These are phyloP conservation scores for Phodopus roborovskii DNA, from an alignment of 2,113 vertebrate genomes.

Conservation along the genomic window DNA sequence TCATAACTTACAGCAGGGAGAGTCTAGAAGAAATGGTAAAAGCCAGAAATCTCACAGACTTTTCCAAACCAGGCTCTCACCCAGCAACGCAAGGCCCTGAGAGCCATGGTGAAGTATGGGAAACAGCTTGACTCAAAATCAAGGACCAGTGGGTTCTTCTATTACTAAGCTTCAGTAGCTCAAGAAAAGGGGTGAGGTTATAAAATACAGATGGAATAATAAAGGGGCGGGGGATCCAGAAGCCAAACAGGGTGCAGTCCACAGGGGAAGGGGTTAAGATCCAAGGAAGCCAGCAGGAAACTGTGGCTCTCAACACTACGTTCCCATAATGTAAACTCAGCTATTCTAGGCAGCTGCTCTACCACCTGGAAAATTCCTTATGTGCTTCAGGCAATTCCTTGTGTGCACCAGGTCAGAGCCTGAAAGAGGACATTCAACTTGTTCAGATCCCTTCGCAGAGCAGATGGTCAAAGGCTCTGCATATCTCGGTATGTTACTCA, in stretches of 20 bases:
- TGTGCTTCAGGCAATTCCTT: neutral
- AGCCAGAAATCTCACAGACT: neutral
- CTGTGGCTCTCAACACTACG: neutral
- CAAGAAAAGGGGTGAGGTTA: neutral
- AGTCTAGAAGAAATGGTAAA: constrained; percentile 3
- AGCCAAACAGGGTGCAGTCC: neutral
- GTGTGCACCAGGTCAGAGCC: neutral
- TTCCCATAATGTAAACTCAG: neutral
- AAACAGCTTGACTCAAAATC: neutral
- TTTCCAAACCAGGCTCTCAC: constrained; percentile 14
- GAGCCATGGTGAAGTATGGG: neutral
- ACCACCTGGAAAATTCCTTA: constrained; percentile 19
- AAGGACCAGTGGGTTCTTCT: neutral
- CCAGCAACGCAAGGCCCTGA: neutral
- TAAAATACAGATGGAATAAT: neutral
- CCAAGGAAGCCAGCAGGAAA: neutral
- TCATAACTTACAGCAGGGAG: neutral
- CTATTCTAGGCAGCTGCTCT: constrained; percentile 2
- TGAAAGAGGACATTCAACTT: constrained; percentile 19
- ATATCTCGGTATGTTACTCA: neutral
- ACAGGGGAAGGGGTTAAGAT: neutral
- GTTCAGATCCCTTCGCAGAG: constrained; percentile 17
- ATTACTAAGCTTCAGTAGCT: neutral
- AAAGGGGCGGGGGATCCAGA: neutral
- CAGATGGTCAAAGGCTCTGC: neutral